Conservation (phyloP, 2,113 vertebrate genomes). For the Athene cunicularia region DNA sequence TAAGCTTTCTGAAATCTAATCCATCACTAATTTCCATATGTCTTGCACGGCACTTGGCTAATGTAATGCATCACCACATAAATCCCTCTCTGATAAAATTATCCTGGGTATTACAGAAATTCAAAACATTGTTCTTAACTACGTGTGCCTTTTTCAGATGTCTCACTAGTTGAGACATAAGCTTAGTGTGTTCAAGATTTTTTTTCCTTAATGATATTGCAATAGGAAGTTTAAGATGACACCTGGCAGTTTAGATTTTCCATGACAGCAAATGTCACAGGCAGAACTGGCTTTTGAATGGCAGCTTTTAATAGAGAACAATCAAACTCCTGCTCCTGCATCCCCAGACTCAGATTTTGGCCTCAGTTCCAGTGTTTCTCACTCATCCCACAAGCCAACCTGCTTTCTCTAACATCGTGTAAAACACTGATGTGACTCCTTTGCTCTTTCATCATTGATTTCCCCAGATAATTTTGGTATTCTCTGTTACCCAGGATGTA, state of each 20-base stretch:
- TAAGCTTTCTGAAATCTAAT: slow-evolving; percentile 52
- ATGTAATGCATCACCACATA: slow-evolving; percentile 32
- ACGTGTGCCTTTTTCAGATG: background rate
- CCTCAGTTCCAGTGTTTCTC: background rate
- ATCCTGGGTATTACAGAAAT: slow-evolving; percentile 5
- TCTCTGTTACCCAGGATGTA: background rate
- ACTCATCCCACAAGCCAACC: background rate
- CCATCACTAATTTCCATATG: slow-evolving; percentile 33
- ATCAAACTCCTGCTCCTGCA: background rate
- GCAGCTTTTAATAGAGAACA: background rate
- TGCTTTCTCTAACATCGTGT: background rate
- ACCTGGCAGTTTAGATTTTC: background rate
- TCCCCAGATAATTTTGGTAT: background rate
- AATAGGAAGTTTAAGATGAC: background rate
- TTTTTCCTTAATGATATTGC: background rate
- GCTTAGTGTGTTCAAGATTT: background rate
- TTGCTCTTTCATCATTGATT: background rate
- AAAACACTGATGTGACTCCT: background rate
- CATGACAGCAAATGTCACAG: background rate
- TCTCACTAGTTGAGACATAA: background rate
- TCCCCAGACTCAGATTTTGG: background rate
- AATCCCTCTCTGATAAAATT: slow-evolving; percentile 42
- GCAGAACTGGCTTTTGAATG: background rate
- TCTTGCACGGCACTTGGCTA: slow-evolving; percentile 5
- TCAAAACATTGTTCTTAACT: slow-evolving; percentile 26